phyloP scores from a whole-genome alignment of 2,797 vertebrate genomes.

The Balearica regulorum region DNA sequence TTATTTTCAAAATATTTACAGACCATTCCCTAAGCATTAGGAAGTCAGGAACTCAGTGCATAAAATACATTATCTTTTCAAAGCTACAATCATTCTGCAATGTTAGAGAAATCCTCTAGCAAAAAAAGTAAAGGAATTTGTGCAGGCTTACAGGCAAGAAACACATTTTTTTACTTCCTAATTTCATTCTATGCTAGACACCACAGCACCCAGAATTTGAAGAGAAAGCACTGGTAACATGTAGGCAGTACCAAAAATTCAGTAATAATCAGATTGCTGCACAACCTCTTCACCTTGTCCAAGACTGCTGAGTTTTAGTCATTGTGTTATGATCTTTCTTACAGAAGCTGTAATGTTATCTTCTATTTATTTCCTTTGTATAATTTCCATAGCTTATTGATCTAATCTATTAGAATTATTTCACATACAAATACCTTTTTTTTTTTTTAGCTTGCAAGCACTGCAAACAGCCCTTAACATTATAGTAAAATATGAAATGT shows the following conservation, averaged over 20 bases:
- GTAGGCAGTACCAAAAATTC: not conserved
- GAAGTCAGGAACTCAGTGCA: not conserved
- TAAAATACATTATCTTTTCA: not conserved
- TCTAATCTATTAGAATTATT: not conserved
- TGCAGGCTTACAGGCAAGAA: not conserved
- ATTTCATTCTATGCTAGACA: not conserved
- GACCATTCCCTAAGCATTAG: not conserved
- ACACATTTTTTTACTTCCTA: not conserved
- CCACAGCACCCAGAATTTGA: not conserved
- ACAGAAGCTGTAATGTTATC: not conserved
- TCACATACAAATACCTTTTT: not conserved
- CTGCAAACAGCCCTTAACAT: not conserved
- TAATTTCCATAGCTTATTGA: not conserved
- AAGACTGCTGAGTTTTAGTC: not conserved
- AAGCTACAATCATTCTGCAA: not conserved
- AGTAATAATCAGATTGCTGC: not conserved
- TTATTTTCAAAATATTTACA: not conserved
- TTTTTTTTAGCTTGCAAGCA: not conserved
- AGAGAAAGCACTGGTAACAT: not conserved
- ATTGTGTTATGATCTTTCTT: not conserved
- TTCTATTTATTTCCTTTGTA: not conserved
- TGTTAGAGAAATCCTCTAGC: not conserved
- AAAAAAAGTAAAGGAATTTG: not conserved
- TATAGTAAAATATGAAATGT: not conserved
- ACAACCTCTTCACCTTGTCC: not conserved